These are phyloP conservation scores for Xylota sylvarum DNA, from an alignment of 2,888 invertebrate genomes.

Conservation along the genomic window DNA sequence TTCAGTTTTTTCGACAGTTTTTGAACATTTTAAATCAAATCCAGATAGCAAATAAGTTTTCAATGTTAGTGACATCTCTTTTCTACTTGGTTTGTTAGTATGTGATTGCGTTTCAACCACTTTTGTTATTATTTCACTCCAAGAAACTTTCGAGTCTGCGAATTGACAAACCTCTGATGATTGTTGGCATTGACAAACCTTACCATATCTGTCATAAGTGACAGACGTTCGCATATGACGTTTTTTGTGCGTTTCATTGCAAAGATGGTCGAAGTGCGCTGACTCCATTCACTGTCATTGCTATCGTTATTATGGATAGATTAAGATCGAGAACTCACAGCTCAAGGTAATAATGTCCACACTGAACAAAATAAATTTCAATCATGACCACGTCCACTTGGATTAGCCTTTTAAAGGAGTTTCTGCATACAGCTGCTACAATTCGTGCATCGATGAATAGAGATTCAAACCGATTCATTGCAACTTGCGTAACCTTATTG, in stretches of 20 bases:
- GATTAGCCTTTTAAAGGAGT: neutral
- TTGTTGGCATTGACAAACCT: too few relatives aligned
- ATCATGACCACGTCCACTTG: neutral
- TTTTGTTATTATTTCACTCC: too few relatives aligned
- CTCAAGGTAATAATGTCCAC: neutral
- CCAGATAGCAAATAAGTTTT: too few relatives aligned
- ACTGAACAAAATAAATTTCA: neutral
- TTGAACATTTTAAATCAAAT: too few relatives aligned
- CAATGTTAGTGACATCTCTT: too few relatives aligned
- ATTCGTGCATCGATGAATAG: neutral
- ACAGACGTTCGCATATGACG: neutral
- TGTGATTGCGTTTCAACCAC: too few relatives aligned
- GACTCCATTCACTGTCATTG: neutral
- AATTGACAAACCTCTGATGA: too few relatives aligned
- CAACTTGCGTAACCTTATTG: constrained; percentile 50
- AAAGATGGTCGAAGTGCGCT: neutral
- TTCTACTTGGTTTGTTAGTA: too few relatives aligned
- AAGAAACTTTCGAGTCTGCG: too few relatives aligned
- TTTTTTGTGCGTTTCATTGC: neutral
- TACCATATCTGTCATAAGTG: too few relatives aligned
- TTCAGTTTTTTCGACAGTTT: too few relatives aligned
- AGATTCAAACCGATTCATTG: neutral
- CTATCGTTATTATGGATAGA: constrained; percentile 9
- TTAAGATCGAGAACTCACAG: neutral
- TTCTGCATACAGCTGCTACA: constrained; percentile 8